Conservation (phyloP, 2,797 vertebrate genomes). For the Cirrhinus mrigala region DNA sequence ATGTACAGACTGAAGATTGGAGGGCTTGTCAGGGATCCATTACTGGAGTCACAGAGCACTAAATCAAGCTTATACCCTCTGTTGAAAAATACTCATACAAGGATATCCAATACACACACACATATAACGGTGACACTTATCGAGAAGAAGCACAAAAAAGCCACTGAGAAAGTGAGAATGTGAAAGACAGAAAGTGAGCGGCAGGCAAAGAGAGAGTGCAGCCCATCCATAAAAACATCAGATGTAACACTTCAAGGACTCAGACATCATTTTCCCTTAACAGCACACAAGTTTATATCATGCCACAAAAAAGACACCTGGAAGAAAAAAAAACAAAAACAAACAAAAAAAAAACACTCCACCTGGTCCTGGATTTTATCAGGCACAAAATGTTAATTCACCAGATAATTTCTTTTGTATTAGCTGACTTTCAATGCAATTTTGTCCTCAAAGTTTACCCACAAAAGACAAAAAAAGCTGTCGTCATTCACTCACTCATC, state of each 20-base stretch:
- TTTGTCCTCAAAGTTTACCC: neutral
- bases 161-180: conserved; percentile 22
- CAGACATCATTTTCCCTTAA: conserved; percentile 23
- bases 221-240: conserved; percentile 42
- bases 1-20: conserved; percentile 46
- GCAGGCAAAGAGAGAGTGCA: neutral
- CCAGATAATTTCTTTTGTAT: neutral
- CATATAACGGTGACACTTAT: conserved; percentile 14
- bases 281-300: conserved; percentile 40
- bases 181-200: neutral
- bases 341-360: neutral
- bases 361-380: conserved; percentile 22
- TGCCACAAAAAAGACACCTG: conserved; percentile 12
- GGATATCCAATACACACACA: conserved; percentile 36
- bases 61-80: conserved; percentile 74
- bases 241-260: conserved; percentile 40
- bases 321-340: neutral
- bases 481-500: neutral
- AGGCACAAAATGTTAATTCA: conserved; percentile 14
- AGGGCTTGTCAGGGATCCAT: conserved; percentile 67
- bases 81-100: conserved; percentile 66
- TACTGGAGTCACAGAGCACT: conserved; percentile 71
- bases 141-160: conserved; percentile 19
- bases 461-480: neutral
- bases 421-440: neutral